Percentiles rank a stretch among this genome's conserved stretches.
These are phyloP conservation scores for Crossocerus cetratus DNA, from an alignment of 2,888 invertebrate species.

Conservation along the genomic window DNA sequence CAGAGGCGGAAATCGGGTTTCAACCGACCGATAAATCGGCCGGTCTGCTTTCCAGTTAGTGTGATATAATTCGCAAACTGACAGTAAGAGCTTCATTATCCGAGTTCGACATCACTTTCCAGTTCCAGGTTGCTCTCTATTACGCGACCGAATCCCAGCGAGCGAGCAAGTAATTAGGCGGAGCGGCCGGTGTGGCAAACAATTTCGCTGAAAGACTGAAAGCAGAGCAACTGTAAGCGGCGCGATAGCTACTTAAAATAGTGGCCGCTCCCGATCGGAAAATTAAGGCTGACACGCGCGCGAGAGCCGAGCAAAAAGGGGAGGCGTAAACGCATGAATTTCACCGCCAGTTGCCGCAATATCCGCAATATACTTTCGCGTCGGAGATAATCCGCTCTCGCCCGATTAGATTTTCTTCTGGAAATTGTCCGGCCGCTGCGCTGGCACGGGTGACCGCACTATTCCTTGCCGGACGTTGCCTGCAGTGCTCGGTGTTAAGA, in stretches of 20 bases:
- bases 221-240: too few species aligned
- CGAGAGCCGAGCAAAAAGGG: slow-evolving; percentile 22
- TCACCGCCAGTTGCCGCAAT: too few species aligned
- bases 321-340: not conserved
- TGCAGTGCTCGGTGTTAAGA: too few species aligned
- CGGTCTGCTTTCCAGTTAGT: not conserved
- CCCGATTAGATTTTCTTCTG: too few species aligned
- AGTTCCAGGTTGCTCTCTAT: not conserved
- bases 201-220: too few species aligned
- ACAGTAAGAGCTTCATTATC: slow-evolving; percentile 5
- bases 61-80: slow-evolving; percentile 1
- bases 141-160: not conserved
- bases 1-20: too few species aligned
- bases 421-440: slow-evolving; percentile 16
- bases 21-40: not conserved
- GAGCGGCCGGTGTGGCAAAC: too few species aligned
- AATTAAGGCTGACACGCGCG: not conserved
- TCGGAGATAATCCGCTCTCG: not conserved
- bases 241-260: not conserved
- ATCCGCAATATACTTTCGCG: not conserved
- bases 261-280: too few species aligned
- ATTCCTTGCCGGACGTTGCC: too few species aligned
- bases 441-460: too few species aligned
- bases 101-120: too few species aligned
- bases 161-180: not conserved